Evolutionary conservation across 2,113 vertebrate genomes (phyloP).

Genomic region (Ploceus nigricollis): DNA sequence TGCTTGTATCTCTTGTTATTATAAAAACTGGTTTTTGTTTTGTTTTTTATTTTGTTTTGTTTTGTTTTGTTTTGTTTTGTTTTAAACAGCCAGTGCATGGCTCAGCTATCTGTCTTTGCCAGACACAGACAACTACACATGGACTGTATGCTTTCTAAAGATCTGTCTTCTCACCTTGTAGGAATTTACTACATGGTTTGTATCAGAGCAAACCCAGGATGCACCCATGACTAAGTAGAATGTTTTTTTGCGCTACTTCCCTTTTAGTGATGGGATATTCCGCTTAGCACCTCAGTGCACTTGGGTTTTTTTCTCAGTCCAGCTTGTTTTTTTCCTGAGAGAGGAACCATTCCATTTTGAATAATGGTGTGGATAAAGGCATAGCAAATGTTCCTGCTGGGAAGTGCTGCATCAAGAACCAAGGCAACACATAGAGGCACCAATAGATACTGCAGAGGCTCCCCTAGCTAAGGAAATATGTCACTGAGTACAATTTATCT

Average conservation of each 20-base stretch:
- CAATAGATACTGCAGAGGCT: background rate
- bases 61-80: background rate
- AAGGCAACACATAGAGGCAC: background rate
- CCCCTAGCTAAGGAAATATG: background rate
- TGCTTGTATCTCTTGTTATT: background rate
- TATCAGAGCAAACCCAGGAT: background rate
- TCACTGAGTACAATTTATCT: background rate
- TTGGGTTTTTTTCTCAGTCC: background rate
- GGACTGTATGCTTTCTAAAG: background rate
- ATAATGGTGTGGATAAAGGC: background rate
- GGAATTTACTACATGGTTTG: background rate
- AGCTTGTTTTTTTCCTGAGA: background rate
- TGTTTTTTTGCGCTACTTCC: fast-evolving
- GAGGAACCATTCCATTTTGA: background rate
- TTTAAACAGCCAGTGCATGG: background rate
- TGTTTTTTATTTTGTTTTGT: background rate
- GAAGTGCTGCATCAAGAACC: background rate
- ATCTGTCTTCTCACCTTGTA: background rate
- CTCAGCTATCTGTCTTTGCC: background rate
- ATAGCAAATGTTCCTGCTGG: background rate
- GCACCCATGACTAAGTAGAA: background rate
- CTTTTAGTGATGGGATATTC: background rate
- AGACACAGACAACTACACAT: fast-evolving
- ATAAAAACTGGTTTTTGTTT: background rate
- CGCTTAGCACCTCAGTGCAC: background rate